Evolutionary conservation across 2,797 vertebrate species (phyloP).

Genomic region (Lutjanus argentimaculatus): DNA sequence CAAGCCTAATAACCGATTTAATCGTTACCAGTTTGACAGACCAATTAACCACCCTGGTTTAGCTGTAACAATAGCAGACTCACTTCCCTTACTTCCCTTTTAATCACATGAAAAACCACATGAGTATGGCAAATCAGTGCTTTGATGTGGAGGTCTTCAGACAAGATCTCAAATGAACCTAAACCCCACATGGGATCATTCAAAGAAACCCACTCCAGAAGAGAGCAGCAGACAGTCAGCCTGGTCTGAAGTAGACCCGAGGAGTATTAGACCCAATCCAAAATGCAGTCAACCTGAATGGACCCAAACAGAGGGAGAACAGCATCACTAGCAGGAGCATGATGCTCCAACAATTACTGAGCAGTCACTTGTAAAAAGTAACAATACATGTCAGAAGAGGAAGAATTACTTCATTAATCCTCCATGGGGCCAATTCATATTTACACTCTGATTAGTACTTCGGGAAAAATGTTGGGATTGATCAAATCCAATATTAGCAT

Average conservation of each 20-base stretch:
- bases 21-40: neutral
- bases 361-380: too few relatives aligned
- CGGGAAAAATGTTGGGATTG: too few relatives aligned
- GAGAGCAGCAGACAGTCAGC: neutral
- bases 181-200: neutral
- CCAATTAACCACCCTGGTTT: neutral
- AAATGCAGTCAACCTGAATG: neutral
- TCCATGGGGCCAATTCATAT: too few relatives aligned
- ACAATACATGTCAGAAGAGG: too few relatives aligned
- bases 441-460: too few relatives aligned
- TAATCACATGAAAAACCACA: constrained; percentile 15
- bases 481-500: too few relatives aligned
- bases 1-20: neutral
- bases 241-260: neutral
- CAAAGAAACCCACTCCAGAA: neutral
- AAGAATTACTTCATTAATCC: too few relatives aligned
- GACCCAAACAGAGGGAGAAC: neutral
- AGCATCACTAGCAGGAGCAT: neutral
- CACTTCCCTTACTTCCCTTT: neutral
- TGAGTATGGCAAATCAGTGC: neutral
- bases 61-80: neutral
- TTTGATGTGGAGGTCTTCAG: neutral
- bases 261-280: neutral
- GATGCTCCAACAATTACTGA: neutral
- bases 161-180: neutral